A percentile compares a stretch with the other conserved stretches of the same genome.
These are phyloP conservation scores for Pheucticus melanocephalus DNA, from an alignment of 2,113 vertebrate genomes.

Conservation along the genomic window DNA sequence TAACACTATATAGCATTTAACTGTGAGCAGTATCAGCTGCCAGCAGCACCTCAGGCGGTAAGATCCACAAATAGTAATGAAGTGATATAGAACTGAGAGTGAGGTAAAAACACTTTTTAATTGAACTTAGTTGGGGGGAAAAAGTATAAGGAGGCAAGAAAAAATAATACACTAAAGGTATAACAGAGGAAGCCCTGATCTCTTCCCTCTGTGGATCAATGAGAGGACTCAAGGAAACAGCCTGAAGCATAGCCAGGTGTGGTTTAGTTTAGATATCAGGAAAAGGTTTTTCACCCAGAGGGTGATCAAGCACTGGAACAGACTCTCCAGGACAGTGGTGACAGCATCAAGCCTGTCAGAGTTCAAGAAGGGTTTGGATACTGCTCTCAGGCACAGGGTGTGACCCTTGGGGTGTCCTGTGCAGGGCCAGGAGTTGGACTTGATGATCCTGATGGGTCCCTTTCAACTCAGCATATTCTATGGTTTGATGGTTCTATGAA, in stretches of 20 bases:
- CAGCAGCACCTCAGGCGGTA: neutral
- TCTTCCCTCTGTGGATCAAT: neutral
- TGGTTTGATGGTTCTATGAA: neutral
- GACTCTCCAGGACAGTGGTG: neutral
- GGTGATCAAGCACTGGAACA: neutral
- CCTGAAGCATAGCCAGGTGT: neutral
- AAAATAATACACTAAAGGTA: neutral
- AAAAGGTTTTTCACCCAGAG: neutral
- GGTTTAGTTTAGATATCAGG: neutral
- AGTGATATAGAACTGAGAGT: neutral
- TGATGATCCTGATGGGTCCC: accelerated
- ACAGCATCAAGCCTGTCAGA: neutral
- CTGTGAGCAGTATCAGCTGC: neutral
- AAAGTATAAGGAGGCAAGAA: neutral
- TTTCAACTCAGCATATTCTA: neutral
- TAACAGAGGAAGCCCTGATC: neutral
- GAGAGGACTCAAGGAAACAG: neutral
- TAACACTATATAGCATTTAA: neutral
- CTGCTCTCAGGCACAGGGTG: neutral
- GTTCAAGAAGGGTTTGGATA: neutral
- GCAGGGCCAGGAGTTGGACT: neutral
- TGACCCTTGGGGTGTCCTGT: neutral
- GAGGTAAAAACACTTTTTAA: neutral
- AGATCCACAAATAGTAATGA: neutral
- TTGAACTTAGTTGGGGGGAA: neutral